Percentiles rank a stretch among this genome's conserved stretches.
Conservation (phyloP, 2,797 vertebrate genomes). For the Tolypeutes matacus region DNA sequence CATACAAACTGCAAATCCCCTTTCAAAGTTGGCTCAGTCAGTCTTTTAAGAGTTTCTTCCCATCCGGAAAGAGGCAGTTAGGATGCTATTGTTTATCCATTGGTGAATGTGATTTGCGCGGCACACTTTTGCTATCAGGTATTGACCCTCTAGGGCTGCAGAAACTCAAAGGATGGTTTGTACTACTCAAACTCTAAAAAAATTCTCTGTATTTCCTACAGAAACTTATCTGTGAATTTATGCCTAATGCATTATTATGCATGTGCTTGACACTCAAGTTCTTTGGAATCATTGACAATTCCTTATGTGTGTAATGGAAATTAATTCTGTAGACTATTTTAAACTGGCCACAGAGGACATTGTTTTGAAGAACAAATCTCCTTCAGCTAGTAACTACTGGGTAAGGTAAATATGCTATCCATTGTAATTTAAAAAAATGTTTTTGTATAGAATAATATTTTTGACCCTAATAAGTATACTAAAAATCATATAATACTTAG, state of each 20-base stretch:
- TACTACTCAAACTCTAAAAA: background rate
- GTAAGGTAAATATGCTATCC: background rate
- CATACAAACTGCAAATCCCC: background rate
- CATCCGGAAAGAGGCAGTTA: background rate
- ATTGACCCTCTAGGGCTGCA: background rate
- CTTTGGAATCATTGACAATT: conserved; percentile 17
- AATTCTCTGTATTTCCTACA: background rate
- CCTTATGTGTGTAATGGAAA: background rate
- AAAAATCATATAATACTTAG: background rate
- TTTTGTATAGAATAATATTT: background rate
- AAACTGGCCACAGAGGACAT: background rate
- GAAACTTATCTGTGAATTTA: background rate
- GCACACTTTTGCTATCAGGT: background rate
- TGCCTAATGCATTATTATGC: background rate
- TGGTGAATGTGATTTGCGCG: background rate
- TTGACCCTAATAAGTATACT: background rate
- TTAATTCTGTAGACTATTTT: conserved; percentile 31
- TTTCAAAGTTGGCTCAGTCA: background rate
- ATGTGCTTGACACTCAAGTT: background rate
- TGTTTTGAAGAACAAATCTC: conserved; percentile 21
- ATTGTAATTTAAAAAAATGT: conserved; percentile 8
- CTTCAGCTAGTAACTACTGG: conserved; percentile 25
- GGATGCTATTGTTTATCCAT: background rate
- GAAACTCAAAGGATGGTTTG: background rate
- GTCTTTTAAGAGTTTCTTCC: background rate